These are phyloP conservation scores for Rissa tridactyla DNA, from an alignment of 2,113 vertebrate genomes.

Conservation along the genomic window DNA sequence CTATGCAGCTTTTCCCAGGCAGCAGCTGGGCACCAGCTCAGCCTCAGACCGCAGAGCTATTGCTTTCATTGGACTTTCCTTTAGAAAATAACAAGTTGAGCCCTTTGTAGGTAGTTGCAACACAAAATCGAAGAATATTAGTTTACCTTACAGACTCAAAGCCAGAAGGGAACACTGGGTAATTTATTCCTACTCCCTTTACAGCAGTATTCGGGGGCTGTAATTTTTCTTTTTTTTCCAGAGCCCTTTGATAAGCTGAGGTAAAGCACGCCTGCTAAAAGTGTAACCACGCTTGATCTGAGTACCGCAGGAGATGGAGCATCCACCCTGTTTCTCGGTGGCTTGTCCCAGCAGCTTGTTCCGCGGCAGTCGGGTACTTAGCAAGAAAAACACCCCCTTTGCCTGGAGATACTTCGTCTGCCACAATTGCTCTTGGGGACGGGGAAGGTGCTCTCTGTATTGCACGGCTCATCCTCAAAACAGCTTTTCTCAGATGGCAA, in stretches of 20 bases:
- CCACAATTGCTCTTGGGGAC: accelerated
- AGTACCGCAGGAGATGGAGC: neutral
- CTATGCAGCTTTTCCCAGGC: neutral
- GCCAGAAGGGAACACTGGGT: neutral
- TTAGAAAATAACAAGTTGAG: neutral
- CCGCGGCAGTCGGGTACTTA: neutral
- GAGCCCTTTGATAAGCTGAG: neutral
- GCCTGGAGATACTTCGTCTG: neutral
- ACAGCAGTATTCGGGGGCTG: no score
- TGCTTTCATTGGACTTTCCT: neutral
- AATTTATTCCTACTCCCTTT: neutral
- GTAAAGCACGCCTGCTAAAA: neutral
- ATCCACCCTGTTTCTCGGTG: accelerated
- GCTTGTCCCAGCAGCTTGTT: no score
- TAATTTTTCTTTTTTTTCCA: neutral
- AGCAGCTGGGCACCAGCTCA: neutral
- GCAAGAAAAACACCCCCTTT: neutral
- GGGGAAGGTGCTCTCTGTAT: neutral
- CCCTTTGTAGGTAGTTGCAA: neutral
- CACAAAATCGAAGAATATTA: neutral
- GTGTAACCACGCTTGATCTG: accelerated
- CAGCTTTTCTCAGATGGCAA: no score
- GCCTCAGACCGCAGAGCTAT: neutral
- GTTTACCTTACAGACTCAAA: neutral
- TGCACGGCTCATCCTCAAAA: accelerated